Conservation (phyloP, 2,888 invertebrate genomes). For the Automeris io region DNA sequence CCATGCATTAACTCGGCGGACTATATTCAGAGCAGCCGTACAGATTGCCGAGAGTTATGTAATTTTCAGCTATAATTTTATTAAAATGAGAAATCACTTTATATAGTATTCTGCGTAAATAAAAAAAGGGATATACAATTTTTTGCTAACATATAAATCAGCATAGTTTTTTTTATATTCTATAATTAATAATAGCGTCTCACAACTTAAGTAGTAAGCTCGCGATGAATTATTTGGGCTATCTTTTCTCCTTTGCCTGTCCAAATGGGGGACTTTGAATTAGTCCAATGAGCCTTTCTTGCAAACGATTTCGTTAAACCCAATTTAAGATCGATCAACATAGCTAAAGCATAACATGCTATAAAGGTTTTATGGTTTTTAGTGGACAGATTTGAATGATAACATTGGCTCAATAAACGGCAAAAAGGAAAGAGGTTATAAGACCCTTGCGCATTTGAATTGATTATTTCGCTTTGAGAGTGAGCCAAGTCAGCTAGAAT, state of each 20-base stretch:
- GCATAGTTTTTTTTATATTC: too few relatives aligned
- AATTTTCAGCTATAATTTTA: too few relatives aligned
- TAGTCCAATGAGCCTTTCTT: constrained; percentile 1
- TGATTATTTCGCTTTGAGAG: background rate
- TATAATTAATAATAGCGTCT: too few relatives aligned
- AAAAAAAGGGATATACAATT: too few relatives aligned
- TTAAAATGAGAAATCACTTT: too few relatives aligned
- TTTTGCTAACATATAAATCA: too few relatives aligned
- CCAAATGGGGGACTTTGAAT: background rate
- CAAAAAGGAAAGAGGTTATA: constrained; percentile 3
- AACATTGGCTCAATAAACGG: background rate
- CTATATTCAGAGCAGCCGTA: too few relatives aligned
- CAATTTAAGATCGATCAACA: constrained; percentile 3
- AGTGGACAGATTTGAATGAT: background rate
- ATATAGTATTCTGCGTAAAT: too few relatives aligned
- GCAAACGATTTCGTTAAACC: background rate
- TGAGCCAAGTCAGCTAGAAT: background rate
- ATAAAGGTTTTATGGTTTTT: background rate
- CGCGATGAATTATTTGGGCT: too few relatives aligned
- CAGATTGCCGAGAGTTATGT: too few relatives aligned
- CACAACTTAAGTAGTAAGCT: too few relatives aligned
- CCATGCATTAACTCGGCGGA: too few relatives aligned
- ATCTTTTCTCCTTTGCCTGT: background rate
- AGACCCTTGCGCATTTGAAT: background rate
- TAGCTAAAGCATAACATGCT: constrained; percentile 3